Conservation (phyloP, 2,888 invertebrate species). For the Xanthia icteritia region DNA sequence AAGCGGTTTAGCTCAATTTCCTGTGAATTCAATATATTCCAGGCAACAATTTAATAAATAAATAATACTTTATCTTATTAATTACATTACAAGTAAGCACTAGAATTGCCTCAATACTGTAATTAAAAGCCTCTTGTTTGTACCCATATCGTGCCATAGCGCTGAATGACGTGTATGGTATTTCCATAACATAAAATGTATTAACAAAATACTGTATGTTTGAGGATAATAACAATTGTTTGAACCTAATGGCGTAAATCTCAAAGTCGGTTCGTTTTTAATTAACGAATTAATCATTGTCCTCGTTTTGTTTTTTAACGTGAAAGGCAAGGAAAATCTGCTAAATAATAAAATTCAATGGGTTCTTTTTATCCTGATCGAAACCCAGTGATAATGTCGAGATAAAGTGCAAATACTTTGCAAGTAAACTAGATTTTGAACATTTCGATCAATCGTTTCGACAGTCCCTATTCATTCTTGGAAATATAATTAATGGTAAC, state of each 20-base stretch:
- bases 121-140: conserved; percentile 32
- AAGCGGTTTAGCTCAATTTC: conserved; percentile 27
- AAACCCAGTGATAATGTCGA: neutral
- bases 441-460: neutral
- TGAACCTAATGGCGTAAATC: conserved; percentile 34
- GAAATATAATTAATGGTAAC: neutral
- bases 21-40: conserved; percentile 39
- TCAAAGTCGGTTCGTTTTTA: conserved; percentile 27
- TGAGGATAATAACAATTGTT: conserved; percentile 59
- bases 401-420: too few relatives aligned
- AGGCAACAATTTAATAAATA: conserved; percentile 42
- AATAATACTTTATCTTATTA: conserved; percentile 47
- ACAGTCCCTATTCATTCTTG: neutral
- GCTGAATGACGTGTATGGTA: conserved; percentile 63
- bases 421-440: neutral
- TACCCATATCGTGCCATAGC: conserved; percentile 20
- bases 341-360: neutral
- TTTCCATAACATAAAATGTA: conserved; percentile 61
- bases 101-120: conserved; percentile 29
- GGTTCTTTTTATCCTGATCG: neutral
- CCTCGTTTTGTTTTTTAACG: conserved; percentile 1
- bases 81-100: conserved; percentile 21
- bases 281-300: conserved; percentile 11
- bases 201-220: conserved; percentile 52
- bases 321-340: neutral